phyloP scores from a whole-genome alignment of 2,888 invertebrate genomes.

The Cerceris ruficornis region DNA sequence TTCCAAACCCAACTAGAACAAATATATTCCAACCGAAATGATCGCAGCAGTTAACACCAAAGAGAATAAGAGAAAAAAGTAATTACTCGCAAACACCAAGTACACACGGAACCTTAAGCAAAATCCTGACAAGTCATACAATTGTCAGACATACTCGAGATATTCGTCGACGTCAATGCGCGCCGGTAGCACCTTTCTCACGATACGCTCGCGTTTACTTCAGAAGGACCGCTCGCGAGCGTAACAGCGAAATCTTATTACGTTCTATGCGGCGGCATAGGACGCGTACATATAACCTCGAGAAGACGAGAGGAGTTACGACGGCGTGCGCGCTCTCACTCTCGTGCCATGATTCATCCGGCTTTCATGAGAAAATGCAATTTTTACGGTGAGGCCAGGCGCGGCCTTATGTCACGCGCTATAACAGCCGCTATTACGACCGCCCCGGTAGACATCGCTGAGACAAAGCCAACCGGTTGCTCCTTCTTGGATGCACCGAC shows the following conservation, averaged over 20 bases:
- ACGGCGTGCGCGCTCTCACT: slow-evolving; percentile 24
- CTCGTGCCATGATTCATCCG: slow-evolving; percentile 57
- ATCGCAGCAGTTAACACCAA: no score
- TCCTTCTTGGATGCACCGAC: slow-evolving; percentile 35
- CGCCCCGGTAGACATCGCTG: slow-evolving; percentile 47
- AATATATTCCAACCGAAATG: no score
- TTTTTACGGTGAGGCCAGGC: slow-evolving; percentile 51
- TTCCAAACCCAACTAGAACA: no score
- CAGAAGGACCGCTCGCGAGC: slow-evolving; percentile 22
- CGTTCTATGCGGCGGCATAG: slow-evolving; percentile 22
- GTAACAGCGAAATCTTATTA: slow-evolving; percentile 62
- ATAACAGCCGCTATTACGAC: slow-evolving; percentile 46
- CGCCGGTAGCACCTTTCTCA: slow-evolving; percentile 33
- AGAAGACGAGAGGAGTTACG: slow-evolving; percentile 8
- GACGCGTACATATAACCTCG: slow-evolving; percentile 25
- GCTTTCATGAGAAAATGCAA: slow-evolving; percentile 67
- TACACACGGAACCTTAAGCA: no score
- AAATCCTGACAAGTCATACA: neutral
- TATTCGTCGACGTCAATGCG: neutral
- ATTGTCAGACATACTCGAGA: neutral
- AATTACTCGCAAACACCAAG: no score
- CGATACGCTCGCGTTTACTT: slow-evolving; percentile 24
- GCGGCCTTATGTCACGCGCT: slow-evolving; percentile 59
- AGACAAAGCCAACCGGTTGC: slow-evolving; percentile 55
- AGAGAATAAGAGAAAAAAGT: no score